A percentile compares a stretch with the other conserved stretches of the same genome.
phyloP scores from a whole-genome alignment of 2,113 vertebrate genomes.

The Chaenogobius annularis region DNA sequence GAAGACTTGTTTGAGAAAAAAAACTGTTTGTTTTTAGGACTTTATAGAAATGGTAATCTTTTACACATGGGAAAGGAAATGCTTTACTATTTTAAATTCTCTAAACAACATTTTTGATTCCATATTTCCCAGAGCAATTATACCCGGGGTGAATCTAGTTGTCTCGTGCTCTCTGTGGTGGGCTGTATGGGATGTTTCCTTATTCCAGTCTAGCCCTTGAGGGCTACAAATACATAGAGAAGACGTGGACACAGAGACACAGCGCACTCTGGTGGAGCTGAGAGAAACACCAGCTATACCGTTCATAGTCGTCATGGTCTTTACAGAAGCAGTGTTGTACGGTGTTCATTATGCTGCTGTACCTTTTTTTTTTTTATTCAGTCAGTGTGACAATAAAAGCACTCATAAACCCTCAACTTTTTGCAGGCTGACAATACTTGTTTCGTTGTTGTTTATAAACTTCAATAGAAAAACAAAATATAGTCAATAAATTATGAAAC shows the following conservation, averaged over 20 bases:
- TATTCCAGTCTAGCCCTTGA: conserved; percentile 1
- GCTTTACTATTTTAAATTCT: conserved; percentile 68
- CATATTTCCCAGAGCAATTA: conserved; percentile 76
- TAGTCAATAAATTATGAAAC: too few species aligned
- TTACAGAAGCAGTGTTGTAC: not conserved
- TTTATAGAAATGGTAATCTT: conserved; percentile 69
- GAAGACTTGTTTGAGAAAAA: conserved; percentile 36
- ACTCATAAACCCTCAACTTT: too few species aligned
- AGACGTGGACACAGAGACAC: conserved; percentile 51
- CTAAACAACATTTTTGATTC: conserved; percentile 53
- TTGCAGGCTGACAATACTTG: too few species aligned
- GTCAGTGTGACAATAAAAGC: not conserved
- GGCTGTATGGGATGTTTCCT: conserved; percentile 38
- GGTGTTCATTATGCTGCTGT: not conserved
- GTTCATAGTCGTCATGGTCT: not conserved
- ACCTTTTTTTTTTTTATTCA: not conserved
- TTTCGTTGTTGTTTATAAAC: not conserved
- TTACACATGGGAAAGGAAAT: conserved; percentile 52
- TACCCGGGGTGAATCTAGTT: conserved; percentile 65
- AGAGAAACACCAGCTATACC: not conserved
- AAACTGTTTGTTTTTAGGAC: conserved; percentile 55
- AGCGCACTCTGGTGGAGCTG: conserved; percentile 72
- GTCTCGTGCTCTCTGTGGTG: conserved; percentile 50
- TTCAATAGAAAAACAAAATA: too few species aligned
- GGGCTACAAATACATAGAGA: not conserved